A percentile compares a stretch with the other conserved stretches of the same genome.
These are phyloP conservation scores for Poecilia latipinna DNA, from an alignment of 2,113 vertebrate species.

Conservation along the genomic window DNA sequence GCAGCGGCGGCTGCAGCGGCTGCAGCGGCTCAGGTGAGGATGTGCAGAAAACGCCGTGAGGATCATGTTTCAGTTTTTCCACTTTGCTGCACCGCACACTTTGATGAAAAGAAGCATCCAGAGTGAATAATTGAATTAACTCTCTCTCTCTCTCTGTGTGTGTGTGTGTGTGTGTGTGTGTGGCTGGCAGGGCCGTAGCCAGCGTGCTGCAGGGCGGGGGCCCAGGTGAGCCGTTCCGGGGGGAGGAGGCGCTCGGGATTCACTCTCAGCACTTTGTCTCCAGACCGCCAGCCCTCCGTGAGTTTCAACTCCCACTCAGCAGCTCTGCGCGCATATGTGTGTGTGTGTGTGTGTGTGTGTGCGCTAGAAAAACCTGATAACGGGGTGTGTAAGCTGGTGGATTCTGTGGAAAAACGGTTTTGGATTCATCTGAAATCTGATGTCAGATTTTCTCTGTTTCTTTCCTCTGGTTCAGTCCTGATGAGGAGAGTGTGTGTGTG, in stretches of 20 bases:
- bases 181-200: slow-evolving; percentile 89
- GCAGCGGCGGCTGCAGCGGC: no score
- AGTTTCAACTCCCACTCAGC: slow-evolving; percentile 70
- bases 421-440: neutral
- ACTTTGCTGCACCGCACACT: slow-evolving; percentile 18
- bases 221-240: slow-evolving; percentile 90
- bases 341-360: slow-evolving; percentile 9
- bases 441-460: no score
- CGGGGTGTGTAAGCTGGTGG: slow-evolving; percentile 6
- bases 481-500: no score
- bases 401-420: slow-evolving; percentile 10
- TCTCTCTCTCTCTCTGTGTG: neutral
- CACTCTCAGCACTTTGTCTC: slow-evolving; percentile 92
- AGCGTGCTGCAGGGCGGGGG: slow-evolving; percentile 94
- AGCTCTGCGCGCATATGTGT: neutral
- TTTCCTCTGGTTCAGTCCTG: no score
- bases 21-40: neutral
- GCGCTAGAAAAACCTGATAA: slow-evolving; percentile 32
- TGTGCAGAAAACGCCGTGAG: neutral
- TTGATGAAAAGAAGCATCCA: neutral
- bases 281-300: slow-evolving; percentile 91
- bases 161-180: neutral
- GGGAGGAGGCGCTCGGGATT: slow-evolving; percentile 93
- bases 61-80: slow-evolving; percentile 7
- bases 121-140: slow-evolving; percentile 56